Conservation (phyloP, 2,797 vertebrate genomes). For the Alosa sapidissima region DNA sequence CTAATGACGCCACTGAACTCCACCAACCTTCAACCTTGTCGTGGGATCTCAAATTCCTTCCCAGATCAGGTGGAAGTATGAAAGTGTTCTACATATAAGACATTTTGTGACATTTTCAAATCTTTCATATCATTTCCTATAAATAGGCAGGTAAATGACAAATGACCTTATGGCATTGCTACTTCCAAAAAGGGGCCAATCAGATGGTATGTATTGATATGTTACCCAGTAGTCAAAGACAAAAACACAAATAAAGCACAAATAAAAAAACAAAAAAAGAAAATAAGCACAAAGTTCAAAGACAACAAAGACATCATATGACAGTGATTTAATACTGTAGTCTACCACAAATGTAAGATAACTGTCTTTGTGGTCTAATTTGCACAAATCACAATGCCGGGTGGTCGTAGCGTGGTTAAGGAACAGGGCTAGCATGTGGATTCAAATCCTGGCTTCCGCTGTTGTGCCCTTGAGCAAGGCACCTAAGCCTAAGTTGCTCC, state of each 20-base stretch:
- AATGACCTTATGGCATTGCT: background rate
- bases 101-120: background rate
- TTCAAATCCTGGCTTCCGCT: too few relatives aligned
- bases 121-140: background rate
- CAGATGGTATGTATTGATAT: background rate
- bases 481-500: too few relatives aligned
- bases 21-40: conserved; percentile 4
- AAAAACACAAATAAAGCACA: background rate
- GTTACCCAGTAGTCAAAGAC: background rate
- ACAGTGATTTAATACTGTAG: too few relatives aligned
- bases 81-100: background rate
- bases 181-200: background rate
- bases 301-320: too few relatives aligned
- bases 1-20: too few relatives aligned
- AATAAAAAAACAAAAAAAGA: background rate
- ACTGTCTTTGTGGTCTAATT: too few relatives aligned
- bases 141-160: background rate
- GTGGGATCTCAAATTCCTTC: background rate
- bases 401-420: too few relatives aligned
- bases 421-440: too few relatives aligned
- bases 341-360: too few relatives aligned
- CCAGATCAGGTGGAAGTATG: background rate
- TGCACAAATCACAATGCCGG: too few relatives aligned
- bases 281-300: background rate
- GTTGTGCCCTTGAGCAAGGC: too few relatives aligned